Evolutionary conservation across 2,888 invertebrate species (phyloP).

Genomic region (Scaeva pyrastri): DNA sequence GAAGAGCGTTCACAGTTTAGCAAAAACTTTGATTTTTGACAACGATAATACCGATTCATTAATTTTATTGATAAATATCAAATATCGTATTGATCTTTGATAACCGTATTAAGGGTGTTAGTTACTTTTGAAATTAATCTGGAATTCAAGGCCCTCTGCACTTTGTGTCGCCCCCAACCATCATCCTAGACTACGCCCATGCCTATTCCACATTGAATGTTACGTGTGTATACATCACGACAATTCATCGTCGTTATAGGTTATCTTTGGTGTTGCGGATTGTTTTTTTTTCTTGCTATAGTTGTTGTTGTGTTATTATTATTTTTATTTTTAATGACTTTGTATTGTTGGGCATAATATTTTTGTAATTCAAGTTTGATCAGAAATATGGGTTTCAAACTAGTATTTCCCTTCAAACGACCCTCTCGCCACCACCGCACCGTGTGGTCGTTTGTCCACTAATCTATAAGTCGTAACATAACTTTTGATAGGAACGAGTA

Average conservation of each 20-base stretch:
- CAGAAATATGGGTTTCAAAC: conserved; percentile 65
- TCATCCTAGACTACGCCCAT: background rate
- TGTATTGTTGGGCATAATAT: conserved; percentile 68
- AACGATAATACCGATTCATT: too few species aligned
- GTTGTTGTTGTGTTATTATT: conserved; percentile 6
- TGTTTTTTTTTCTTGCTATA: conserved; percentile 23
- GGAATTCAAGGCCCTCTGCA: background rate
- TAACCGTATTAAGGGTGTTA: too few species aligned
- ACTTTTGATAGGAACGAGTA: conserved; percentile 44
- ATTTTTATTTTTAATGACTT: conserved; percentile 63
- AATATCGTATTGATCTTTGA: too few species aligned
- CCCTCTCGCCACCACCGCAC: too few species aligned
- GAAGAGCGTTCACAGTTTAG: too few species aligned
- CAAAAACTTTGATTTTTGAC: too few species aligned
- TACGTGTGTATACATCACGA: conserved; percentile 64
- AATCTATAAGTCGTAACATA: background rate
- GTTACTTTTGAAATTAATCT: too few species aligned
- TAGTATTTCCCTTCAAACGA: conserved; percentile 43
- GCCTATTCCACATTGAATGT: conserved; percentile 44
- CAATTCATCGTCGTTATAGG: conserved; percentile 65
- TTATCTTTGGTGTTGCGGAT: conserved; percentile 63
- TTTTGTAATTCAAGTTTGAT: conserved; percentile 58
- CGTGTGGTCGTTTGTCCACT: background rate
- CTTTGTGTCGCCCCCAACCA: background rate
- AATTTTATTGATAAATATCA: too few species aligned